phyloP scores from a whole-genome alignment of 2,888 invertebrate genomes.

The Hydriomena furcata region DNA sequence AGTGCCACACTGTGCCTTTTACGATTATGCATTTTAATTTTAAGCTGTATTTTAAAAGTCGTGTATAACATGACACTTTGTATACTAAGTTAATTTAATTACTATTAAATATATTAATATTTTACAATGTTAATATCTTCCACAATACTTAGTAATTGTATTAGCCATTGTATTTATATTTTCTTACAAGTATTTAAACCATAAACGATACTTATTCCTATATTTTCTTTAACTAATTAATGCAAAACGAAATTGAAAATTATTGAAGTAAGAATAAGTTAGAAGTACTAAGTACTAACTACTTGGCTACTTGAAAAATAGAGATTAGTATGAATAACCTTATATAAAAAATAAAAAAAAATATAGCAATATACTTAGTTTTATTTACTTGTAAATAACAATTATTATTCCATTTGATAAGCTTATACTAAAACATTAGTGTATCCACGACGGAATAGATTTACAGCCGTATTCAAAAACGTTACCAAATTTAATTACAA shows the following conservation, averaged over 20 bases:
- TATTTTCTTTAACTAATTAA: background rate
- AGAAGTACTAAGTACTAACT: too few relatives aligned
- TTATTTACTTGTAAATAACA: slow-evolving; percentile 13
- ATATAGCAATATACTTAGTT: background rate
- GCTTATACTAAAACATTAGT: slow-evolving; percentile 28
- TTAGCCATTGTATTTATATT: slow-evolving; percentile 6
- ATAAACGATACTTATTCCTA: background rate
- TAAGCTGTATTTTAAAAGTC: slow-evolving; percentile 31
- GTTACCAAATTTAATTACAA: background rate
- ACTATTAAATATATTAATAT: too few relatives aligned
- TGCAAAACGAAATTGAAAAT: background rate
- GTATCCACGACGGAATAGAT: slow-evolving; percentile 34
- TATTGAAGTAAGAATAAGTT: too few relatives aligned
- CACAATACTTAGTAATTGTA: background rate
- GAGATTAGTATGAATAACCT: too few relatives aligned
- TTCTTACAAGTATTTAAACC: background rate
- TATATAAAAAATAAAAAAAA: slow-evolving; percentile 14
- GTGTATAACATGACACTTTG: slow-evolving; percentile 52
- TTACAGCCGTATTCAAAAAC: slow-evolving; percentile 2
- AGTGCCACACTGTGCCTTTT: slow-evolving; percentile 51
- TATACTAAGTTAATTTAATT: too few relatives aligned
- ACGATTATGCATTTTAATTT: slow-evolving; percentile 9
- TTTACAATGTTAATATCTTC: background rate
- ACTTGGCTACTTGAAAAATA: too few relatives aligned
- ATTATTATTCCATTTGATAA: slow-evolving; percentile 12